phyloP scores from a whole-genome alignment of 2,888 invertebrate species.

The Danaus chrysippus region DNA sequence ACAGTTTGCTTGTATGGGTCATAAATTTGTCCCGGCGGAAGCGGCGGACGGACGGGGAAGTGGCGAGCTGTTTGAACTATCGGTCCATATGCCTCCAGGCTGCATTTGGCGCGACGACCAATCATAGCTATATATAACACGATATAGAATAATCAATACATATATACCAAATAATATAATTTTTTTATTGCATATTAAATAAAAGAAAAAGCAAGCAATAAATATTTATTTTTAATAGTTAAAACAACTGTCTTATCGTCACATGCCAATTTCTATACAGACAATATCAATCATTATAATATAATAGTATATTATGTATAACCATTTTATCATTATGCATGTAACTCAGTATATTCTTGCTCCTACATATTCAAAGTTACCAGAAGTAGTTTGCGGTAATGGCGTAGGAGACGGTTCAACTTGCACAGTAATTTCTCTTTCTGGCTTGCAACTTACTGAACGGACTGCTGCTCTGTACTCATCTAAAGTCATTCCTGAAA shows the following conservation, averaged over 20 bases:
- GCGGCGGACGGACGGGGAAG: conserved; percentile 58
- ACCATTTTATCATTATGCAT: background rate
- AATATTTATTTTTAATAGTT: too few species aligned
- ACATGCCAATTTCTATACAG: too few species aligned
- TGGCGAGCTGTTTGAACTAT: conserved; percentile 59
- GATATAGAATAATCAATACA: too few species aligned
- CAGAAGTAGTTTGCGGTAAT: conserved; percentile 60
- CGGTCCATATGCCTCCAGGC: conserved; percentile 62
- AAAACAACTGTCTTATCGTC: too few species aligned
- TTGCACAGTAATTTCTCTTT: conserved; percentile 51
- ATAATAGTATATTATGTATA: too few species aligned
- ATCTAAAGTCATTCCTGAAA: conserved; percentile 55
- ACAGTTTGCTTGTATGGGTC: conserved; percentile 71
- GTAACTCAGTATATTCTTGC: background rate
- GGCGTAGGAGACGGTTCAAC: conserved; percentile 61
- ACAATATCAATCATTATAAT: too few species aligned
- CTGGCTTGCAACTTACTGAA: conserved; percentile 56
- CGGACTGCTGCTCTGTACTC: conserved; percentile 60
- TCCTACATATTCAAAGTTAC: conserved; percentile 37
- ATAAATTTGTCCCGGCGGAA: conserved; percentile 60
- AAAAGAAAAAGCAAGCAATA: too few species aligned
- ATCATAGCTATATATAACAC: conserved; percentile 48
- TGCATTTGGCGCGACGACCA: conserved; percentile 59
- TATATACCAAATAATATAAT: too few species aligned
- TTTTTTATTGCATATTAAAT: too few species aligned